Percentiles rank a stretch among this genome's conserved stretches.
Evolutionary conservation across 2,113 vertebrate genomes (phyloP).

Genomic region (Sigmodon hispidus): DNA sequence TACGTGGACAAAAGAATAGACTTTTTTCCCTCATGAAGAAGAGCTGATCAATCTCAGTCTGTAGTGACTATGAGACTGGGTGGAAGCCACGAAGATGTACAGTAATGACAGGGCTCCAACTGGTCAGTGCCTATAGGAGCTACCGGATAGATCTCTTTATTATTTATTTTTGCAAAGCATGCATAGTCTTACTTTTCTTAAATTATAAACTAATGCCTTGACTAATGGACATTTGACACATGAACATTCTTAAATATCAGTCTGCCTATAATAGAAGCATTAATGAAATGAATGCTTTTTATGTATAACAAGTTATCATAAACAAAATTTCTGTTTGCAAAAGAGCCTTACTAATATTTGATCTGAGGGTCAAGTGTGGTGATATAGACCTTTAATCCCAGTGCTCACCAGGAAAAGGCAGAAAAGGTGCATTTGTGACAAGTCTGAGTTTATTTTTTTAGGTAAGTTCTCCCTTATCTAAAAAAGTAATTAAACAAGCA

Average conservation of each 20-base stretch:
- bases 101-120: not conserved
- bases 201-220: not conserved
- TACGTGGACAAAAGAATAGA: not conserved
- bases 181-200: not conserved
- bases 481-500: not conserved
- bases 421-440: too few relatives aligned
- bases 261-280: not conserved
- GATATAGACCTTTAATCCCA: not conserved
- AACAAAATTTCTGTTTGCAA: not conserved
- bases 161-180: not conserved
- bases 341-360: not conserved
- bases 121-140: not conserved
- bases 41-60: not conserved
- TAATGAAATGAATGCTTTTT: not conserved
- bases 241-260: not conserved
- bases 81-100: not conserved
- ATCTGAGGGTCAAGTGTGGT: not conserved
- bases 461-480: too few relatives aligned
- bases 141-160: not conserved
- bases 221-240: not conserved
- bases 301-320: not conserved
- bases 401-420: not conserved
- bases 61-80: not conserved
- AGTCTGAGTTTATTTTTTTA: too few relatives aligned
- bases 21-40: not conserved